A percentile compares a stretch with the other conserved stretches of the same genome.
Evolutionary conservation across 1,140 invertebrate genomes (phyloP).

Genomic region (Cotesia chilonis): DNA sequence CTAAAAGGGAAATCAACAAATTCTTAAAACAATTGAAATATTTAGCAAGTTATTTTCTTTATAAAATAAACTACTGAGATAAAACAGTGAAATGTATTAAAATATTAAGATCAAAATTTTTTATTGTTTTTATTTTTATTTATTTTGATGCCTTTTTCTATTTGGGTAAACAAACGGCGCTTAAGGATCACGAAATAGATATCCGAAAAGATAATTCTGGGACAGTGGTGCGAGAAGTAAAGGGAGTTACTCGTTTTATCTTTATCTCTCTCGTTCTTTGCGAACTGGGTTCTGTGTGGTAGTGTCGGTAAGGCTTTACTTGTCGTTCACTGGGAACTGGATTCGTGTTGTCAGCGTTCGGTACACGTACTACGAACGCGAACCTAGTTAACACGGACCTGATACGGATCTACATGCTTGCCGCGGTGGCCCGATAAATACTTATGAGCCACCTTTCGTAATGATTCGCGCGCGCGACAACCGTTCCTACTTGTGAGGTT

Average conservation of each 20-base stretch:
- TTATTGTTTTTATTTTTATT: slow-evolving; percentile 1
- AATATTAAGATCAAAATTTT: background rate
- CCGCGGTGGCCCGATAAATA: slow-evolving; percentile 45
- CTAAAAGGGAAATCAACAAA: slow-evolving; percentile 16
- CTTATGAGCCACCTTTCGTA: slow-evolving; percentile 46
- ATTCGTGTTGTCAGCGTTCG: slow-evolving; percentile 43
- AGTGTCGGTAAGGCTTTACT: slow-evolving; percentile 2
- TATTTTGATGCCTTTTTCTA: background rate
- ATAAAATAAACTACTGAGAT: no score
- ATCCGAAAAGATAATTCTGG: slow-evolving; percentile 26
- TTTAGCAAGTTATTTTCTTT: background rate
- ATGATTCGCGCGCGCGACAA: slow-evolving; percentile 35
- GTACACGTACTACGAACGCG: slow-evolving; percentile 39
- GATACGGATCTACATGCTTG: slow-evolving; percentile 48
- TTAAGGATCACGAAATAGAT: slow-evolving; percentile 23
- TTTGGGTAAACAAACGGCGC: background rate
- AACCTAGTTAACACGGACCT: slow-evolving; percentile 47
- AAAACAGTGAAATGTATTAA: background rate
- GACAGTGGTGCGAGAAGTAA: slow-evolving; percentile 4
- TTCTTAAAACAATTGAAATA: slow-evolving; percentile 10
- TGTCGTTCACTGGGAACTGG: slow-evolving; percentile 29
- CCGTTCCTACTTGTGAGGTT: slow-evolving; percentile 2
- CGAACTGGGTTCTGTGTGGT: background rate
- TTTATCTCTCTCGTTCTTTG: slow-evolving; percentile 3
- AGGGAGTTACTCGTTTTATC: background rate